Percentiles rank a stretch among this genome's conserved stretches.
Conservation (phyloP, 2,888 invertebrate species). For the Diabrotica balteata region DNA sequence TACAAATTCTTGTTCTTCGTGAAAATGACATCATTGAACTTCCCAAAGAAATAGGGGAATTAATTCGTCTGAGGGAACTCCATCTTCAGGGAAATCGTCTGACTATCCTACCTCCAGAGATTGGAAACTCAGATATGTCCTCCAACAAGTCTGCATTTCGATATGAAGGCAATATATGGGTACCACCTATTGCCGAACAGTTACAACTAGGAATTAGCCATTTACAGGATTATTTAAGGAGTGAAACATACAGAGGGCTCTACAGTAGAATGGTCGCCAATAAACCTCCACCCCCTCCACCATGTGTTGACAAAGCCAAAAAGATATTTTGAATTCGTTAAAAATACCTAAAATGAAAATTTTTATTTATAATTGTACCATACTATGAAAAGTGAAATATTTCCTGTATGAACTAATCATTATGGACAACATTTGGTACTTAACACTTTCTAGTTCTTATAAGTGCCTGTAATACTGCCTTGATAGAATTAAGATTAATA, state of each 20-base stretch:
- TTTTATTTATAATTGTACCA: no score
- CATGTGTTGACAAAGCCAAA: conserved; percentile 88
- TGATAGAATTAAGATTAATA: not conserved
- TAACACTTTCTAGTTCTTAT: not conserved
- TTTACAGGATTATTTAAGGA: conserved; percentile 92
- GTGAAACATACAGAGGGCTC: conserved; percentile 93
- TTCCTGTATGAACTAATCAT: not conserved
- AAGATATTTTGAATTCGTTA: conserved; percentile 77
- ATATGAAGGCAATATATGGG: conserved; percentile 97
- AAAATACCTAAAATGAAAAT: conserved; percentile 21
- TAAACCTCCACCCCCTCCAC: conserved; percentile 81
- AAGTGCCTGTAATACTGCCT: conserved; percentile 4
- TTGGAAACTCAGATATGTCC: conserved; percentile 90
- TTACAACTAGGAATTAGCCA: conserved; percentile 92
- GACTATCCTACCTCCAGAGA: conserved; percentile 93
- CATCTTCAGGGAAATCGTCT: conserved; percentile 97
- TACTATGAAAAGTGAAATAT: not conserved
- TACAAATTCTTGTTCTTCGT: conserved; percentile 88
- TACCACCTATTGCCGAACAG: conserved; percentile 95
- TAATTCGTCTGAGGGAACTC: conserved; percentile 83
- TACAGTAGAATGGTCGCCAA: conserved; percentile 87
- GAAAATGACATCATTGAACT: conserved; percentile 95
- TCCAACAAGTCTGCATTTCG: conserved; percentile 91
- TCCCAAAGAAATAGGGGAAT: conserved; percentile 90
- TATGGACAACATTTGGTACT: not conserved